A percentile compares a stretch with the other conserved stretches of the same genome.
These are phyloP conservation scores for Poeciliopsis prolifica DNA, from an alignment of 2,113 vertebrate genomes.

Conservation along the genomic window DNA sequence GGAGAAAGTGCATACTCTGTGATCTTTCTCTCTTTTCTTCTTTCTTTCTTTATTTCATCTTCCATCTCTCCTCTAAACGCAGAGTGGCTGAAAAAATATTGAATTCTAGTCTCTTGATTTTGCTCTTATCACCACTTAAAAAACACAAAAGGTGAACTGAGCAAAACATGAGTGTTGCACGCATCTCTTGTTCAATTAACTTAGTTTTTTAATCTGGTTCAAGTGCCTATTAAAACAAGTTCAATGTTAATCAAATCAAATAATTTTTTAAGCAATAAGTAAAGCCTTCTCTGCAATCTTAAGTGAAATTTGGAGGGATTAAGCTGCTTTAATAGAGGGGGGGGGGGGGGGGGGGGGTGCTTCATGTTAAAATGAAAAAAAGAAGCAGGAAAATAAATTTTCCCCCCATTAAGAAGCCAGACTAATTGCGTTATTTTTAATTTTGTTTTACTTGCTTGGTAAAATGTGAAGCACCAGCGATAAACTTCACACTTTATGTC, in stretches of 20 bases:
- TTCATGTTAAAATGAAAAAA: not conserved
- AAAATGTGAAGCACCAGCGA: slow-evolving; percentile 50
- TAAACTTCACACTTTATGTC: slow-evolving; percentile 28
- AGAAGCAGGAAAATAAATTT: slow-evolving; percentile 6
- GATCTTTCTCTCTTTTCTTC: slow-evolving; percentile 32
- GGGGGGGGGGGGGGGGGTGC: too few relatives aligned
- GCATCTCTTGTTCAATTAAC: slow-evolving; percentile 14
- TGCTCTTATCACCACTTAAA: slow-evolving; percentile 22
- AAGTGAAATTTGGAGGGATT: not conserved
- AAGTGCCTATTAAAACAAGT: not conserved
- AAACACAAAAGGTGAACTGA: slow-evolving; percentile 15
- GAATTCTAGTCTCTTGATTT: slow-evolving; percentile 36
- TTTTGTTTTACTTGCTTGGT: slow-evolving; percentile 18
- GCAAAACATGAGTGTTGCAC: slow-evolving; percentile 4
- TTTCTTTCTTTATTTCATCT: slow-evolving; percentile 18
- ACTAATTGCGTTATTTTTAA: slow-evolving; percentile 1
- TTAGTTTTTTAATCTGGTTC: not conserved
- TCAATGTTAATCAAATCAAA: not conserved
- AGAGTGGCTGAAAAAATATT: slow-evolving; percentile 13
- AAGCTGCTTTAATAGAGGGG: not conserved
- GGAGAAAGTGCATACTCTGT: slow-evolving; percentile 36
- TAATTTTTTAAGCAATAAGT: not conserved
- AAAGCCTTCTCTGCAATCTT: not conserved
- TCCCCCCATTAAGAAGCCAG: slow-evolving; percentile 18
- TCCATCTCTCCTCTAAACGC: slow-evolving; percentile 11